Conservation (phyloP, 1,140 invertebrate species). For the Trichomalopsis sarcophagae region DNA sequence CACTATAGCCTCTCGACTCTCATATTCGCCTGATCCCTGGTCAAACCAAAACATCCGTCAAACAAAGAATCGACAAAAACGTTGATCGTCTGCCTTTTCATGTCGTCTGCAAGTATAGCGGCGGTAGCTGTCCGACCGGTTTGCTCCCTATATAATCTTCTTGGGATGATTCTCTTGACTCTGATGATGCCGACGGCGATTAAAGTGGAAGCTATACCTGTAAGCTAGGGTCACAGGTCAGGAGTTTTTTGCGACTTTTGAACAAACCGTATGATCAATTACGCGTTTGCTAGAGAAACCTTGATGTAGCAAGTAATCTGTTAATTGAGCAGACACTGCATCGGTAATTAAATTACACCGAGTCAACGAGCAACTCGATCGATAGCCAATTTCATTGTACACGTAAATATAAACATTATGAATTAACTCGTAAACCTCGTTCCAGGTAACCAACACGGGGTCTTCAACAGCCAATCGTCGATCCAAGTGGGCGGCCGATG, state of each 20-base stretch:
- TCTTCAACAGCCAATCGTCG: constrained; percentile 94
- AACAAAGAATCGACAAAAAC: constrained; percentile 57
- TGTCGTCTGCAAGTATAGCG: not conserved
- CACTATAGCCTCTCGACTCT: constrained; percentile 14
- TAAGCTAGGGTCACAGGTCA: too few species aligned
- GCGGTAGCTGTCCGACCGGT: not conserved
- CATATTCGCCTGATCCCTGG: constrained; percentile 62
- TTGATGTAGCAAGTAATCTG: too few species aligned
- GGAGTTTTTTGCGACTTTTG: too few species aligned
- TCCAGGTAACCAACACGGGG: constrained; percentile 88
- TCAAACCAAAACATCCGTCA: constrained; percentile 63
- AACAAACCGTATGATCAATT: too few species aligned
- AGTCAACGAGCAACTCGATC: too few species aligned
- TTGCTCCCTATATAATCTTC: not conserved
- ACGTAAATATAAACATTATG: not conserved
- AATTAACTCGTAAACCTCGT: not conserved
- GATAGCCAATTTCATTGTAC: too few species aligned
- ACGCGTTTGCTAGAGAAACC: too few species aligned
- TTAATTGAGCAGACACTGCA: too few species aligned
- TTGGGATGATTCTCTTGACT: too few species aligned
- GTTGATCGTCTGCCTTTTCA: constrained; percentile 25
- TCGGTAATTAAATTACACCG: too few species aligned
- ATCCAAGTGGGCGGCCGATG: constrained; percentile 93
- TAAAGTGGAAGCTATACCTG: too few species aligned
- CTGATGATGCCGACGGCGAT: too few species aligned